Conservation (phyloP, 2,888 invertebrate genomes). For the Cryptocheilus praepositus region DNA sequence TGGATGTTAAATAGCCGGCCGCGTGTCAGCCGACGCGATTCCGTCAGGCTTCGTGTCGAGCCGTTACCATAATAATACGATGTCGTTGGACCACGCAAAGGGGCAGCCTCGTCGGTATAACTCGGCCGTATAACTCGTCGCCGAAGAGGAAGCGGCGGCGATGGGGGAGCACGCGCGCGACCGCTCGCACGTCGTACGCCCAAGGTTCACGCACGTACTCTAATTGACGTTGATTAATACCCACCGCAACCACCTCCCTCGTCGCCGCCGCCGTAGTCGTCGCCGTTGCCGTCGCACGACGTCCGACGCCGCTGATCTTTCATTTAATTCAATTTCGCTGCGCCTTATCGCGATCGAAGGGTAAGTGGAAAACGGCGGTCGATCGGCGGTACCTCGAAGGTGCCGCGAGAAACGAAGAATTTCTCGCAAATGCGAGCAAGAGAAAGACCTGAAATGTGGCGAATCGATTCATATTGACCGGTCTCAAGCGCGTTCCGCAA, state of each 20-base stretch:
- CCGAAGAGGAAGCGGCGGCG: not conserved
- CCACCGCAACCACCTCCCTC: conserved; percentile 6
- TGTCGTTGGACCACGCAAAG: conserved; percentile 16
- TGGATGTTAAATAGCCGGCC: conserved; percentile 15
- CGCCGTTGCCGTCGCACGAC: not conserved
- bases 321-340: conserved; percentile 58
- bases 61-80: conserved; percentile 26
- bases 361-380: too few relatives aligned
- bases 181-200: conserved; percentile 1
- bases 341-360: conserved; percentile 36
- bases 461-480: too few relatives aligned
- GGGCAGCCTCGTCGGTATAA: not conserved
- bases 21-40: conserved; percentile 41
- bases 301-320: conserved; percentile 35
- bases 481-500: too few relatives aligned
- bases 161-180: too few relatives aligned
- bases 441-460: too few relatives aligned
- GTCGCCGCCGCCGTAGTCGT: not conserved
- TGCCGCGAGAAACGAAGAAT: too few relatives aligned
- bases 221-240: conserved; percentile 50
- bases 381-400: too few relatives aligned
- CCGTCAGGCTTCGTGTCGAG: conserved; percentile 32
- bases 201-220: conserved; percentile 37
- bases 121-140: not conserved
- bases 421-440: too few relatives aligned